phyloP scores from a whole-genome alignment of 1,140 invertebrate genomes.

The Sogatella furcifera region DNA sequence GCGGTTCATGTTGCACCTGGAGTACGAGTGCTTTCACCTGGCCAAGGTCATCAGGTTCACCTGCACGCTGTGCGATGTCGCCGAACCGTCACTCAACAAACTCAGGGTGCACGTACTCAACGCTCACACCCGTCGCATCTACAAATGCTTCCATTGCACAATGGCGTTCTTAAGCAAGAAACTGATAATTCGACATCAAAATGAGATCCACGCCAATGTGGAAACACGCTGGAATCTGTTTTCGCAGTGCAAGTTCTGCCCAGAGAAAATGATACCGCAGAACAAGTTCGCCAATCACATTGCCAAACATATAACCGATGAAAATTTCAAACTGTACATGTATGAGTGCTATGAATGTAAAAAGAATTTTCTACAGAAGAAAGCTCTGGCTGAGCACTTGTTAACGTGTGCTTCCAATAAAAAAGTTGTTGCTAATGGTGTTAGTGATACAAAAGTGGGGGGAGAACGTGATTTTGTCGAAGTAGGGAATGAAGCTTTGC shows the following conservation, averaged over 20 bases:
- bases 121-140: conserved; percentile 2
- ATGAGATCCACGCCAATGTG: neutral
- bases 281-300: conserved; percentile 7
- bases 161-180: conserved; percentile 5
- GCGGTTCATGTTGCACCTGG: conserved; percentile 6
- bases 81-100: neutral
- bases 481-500: neutral
- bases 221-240: neutral
- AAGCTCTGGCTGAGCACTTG: neutral
- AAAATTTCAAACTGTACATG: conserved; percentile 5
- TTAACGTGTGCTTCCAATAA: neutral
- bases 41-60: conserved; percentile 7
- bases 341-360: conserved; percentile 13
- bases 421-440: neutral
- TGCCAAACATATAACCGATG: conserved; percentile 5
- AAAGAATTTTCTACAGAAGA: conserved; percentile 5
- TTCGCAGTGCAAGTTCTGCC: conserved; percentile 11
- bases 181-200: conserved; percentile 3
- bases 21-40: conserved; percentile 11
- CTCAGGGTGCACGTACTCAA: conserved; percentile 5
- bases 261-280: conserved; percentile 8
- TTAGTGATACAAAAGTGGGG: neutral
- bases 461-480: neutral
- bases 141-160: conserved; percentile 14
- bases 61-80: conserved; percentile 5